Evolutionary conservation across 2,888 invertebrate genomes (phyloP), one percentile per base, ranked within the genome.

Genomic region (Mesorhabditis belari): DNA sequence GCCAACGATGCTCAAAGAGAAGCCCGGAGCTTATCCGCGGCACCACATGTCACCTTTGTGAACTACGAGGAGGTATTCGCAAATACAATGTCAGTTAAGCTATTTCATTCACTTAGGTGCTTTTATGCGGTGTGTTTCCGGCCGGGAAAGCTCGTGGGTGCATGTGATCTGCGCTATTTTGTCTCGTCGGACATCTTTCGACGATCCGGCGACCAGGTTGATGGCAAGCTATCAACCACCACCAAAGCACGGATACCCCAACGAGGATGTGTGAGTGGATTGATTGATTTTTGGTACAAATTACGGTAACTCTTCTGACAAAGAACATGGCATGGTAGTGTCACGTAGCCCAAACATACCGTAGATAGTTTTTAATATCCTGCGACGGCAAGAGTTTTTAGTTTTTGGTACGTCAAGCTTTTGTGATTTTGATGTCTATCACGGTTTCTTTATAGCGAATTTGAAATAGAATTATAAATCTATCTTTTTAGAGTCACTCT

Each of bases 151-250:
- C 5, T 58, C 60, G 1, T 79, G 68, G 58, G 77, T 69, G 4
- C 79, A 79, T 61, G 71, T 77, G 5, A 57, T 71, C 12, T 77
- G 77, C 57, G 75, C 71, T 2, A 52, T 77, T 3, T 62, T 72
- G 55, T 70, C 66, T 57, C 62, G 67, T 53, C 27, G 27, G 27
- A 49, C 55, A 17, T n/a, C 12, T 27, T 27, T 51, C n/a, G 23
- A 17, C 52, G 23, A 51, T 12, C 52, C 44, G 1, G n/a, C 12
- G 12, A 35, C 12, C 12, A 9, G 44, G 44, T 9, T 17, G 12
- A 9, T 35, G 12, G 44, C 44, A 9, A 35, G 12, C 44, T n/a
- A 35, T n/a, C 12, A 35, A 35, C 44, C n/a, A 35, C 44, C 44
- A 35, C 44, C 44, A 35, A 9, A n/a, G 12, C n/a, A 35, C n/a